A percentile compares a stretch with the other conserved stretches of the same genome.
Conservation (phyloP, 2,113 vertebrate species). For the Notechis scutatus region DNA sequence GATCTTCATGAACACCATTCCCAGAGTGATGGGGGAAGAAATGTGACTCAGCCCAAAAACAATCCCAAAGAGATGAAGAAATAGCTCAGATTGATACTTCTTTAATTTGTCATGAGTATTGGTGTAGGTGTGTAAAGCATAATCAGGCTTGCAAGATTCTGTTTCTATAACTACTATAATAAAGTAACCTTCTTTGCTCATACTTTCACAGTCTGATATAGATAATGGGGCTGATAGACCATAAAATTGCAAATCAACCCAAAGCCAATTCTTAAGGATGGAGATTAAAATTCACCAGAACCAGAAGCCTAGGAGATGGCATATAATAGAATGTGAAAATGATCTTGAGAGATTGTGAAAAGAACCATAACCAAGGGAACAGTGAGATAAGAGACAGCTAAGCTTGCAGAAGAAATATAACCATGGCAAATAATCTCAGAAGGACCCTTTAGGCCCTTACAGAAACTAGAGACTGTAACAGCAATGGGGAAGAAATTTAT, state of each 20-base stretch:
- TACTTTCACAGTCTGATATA: neutral
- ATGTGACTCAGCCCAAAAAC: neutral
- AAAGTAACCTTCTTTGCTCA: neutral
- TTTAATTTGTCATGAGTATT: neutral
- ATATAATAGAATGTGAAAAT: neutral
- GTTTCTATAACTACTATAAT: neutral
- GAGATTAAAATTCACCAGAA: neutral
- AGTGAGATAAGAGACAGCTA: neutral
- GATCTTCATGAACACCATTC: neutral
- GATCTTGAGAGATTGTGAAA: neutral
- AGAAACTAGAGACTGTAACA: neutral
- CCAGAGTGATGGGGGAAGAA: neutral
- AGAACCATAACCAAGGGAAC: neutral
- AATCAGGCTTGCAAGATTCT: neutral
- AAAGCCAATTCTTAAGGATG: neutral
- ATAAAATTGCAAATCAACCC: neutral
- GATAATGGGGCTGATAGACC: neutral
- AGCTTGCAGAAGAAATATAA: neutral
- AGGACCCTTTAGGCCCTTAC: neutral
- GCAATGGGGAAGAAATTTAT: neutral
- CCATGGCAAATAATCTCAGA: neutral
- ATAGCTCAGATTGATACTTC: neutral
- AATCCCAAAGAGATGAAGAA: neutral
- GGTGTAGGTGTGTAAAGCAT: neutral
- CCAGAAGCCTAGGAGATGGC: neutral